Evolutionary conservation across 2,888 invertebrate species (phyloP).

Genomic region (Acholoe squamosa): DNA sequence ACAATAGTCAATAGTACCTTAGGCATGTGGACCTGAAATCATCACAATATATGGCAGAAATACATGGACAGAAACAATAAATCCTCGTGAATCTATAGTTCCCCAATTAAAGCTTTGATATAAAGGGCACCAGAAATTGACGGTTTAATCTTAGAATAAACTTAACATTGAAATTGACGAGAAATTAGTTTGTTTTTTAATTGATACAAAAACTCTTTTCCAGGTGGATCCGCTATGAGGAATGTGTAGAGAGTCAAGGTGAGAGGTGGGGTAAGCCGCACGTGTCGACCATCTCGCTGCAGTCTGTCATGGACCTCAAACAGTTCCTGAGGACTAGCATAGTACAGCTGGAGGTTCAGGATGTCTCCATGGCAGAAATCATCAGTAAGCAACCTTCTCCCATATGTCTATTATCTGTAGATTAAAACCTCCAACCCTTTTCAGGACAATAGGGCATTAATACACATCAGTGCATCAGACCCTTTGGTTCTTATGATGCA

Average conservation of each 20-base stretch:
- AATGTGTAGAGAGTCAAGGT: slow-evolving; percentile 97
- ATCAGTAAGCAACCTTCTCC: background rate
- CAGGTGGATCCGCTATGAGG: slow-evolving; percentile 83
- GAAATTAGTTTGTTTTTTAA: too few relatives aligned
- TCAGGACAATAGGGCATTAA: too few relatives aligned
- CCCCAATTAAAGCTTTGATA: background rate
- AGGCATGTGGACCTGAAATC: too few relatives aligned
- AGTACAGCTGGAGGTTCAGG: background rate
- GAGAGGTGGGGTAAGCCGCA: slow-evolving; percentile 96
- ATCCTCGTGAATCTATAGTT: background rate
- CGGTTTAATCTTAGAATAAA: background rate
- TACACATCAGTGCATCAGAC: too few relatives aligned
- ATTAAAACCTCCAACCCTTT: too few relatives aligned
- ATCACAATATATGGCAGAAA: background rate
- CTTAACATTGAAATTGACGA: background rate
- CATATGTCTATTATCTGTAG: too few relatives aligned
- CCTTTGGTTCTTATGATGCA: too few relatives aligned
- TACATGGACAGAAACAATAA: background rate
- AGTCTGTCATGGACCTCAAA: slow-evolving; percentile 95
- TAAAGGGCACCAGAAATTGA: background rate
- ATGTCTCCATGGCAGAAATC: background rate
- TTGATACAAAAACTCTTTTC: too few relatives aligned
- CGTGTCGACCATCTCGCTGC: slow-evolving; percentile 96
- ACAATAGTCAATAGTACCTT: too few relatives aligned
- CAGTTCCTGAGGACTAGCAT: slow-evolving; percentile 93